These are phyloP conservation scores for Sesamia inferens DNA, from an alignment of 2,888 invertebrate genomes.

Conservation along the genomic window DNA sequence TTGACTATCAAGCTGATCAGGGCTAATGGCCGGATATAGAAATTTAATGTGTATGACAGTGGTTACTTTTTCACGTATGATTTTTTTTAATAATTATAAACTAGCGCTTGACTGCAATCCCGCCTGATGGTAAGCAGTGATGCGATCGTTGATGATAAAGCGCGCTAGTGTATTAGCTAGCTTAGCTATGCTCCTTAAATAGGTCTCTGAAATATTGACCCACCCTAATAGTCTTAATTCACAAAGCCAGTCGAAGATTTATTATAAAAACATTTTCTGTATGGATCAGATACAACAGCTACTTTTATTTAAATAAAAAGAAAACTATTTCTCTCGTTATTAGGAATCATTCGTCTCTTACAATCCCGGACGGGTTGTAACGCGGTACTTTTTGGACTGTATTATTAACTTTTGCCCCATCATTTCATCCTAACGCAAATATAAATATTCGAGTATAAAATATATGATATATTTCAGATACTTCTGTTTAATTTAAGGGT, in stretches of 20 bases:
- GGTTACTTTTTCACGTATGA: conserved; percentile 11
- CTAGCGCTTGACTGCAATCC: no score
- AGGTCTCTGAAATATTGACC: background rate
- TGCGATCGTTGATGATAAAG: no score
- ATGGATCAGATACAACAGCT: conserved; percentile 23
- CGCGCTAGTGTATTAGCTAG: no score
- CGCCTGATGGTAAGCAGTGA: no score
- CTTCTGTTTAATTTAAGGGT: conserved; percentile 5
- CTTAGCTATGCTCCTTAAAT: background rate
- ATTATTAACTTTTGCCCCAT: conserved; percentile 66
- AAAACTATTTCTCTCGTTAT: conserved; percentile 70
- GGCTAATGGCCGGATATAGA: conserved; percentile 45
- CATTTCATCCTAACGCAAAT: conserved; percentile 65
- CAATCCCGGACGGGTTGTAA: conserved; percentile 59
- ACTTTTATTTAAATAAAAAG: conserved; percentile 65
- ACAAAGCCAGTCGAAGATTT: conserved; percentile 42
- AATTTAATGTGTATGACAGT: conserved; percentile 18
- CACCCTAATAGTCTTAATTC: conserved; percentile 6
- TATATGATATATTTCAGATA: conserved; percentile 12
- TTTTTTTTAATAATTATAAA: no score
- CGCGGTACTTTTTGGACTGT: conserved; percentile 62
- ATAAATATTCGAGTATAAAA: conserved; percentile 47
- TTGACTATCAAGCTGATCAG: conserved; percentile 52
- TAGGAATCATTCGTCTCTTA: conserved; percentile 58
- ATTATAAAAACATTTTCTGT: conserved; percentile 36